A percentile compares a stretch with the other conserved stretches of the same genome.
phyloP scores from a whole-genome alignment of 2,113 vertebrate species.

The Microcebus ravelobensis region DNA sequence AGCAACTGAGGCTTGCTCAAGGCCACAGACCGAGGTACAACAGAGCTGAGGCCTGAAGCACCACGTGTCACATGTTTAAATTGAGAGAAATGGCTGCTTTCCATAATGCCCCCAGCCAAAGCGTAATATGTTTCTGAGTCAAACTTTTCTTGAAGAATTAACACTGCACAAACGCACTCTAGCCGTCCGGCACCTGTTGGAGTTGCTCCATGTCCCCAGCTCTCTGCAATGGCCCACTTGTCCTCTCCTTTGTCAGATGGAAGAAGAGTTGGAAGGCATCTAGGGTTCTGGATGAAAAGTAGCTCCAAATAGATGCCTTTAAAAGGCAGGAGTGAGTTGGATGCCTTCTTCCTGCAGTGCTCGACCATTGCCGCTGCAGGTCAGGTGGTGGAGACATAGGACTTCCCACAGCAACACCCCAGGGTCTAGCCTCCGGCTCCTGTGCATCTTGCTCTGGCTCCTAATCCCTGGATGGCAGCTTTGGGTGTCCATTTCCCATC shows the following conservation, averaged over 20 bases:
- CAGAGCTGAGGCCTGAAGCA: neutral
- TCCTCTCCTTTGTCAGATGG: neutral
- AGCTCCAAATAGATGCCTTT: neutral
- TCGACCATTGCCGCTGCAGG: fast-evolving
- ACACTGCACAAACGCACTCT: fast-evolving
- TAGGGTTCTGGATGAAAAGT: neutral
- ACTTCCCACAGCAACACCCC: neutral
- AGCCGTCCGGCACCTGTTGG: neutral
- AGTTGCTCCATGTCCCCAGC: fast-evolving
- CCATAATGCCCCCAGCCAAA: neutral
- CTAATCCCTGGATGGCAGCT: neutral
- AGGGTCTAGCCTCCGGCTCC: neutral
- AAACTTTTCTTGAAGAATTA: neutral
- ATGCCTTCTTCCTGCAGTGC: neutral
- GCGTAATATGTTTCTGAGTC: neutral
- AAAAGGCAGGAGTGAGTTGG: neutral
- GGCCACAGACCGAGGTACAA: neutral
- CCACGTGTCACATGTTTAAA: neutral
- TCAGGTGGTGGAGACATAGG: fast-evolving
- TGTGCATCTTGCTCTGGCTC: neutral
- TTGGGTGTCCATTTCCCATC: neutral
- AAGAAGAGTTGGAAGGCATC: neutral
- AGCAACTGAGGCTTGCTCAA: neutral
- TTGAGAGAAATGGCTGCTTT: neutral
- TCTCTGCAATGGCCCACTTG: neutral